phyloP scores from a whole-genome alignment of 2,888 invertebrate genomes.

The Nephrotoma flavescens region DNA sequence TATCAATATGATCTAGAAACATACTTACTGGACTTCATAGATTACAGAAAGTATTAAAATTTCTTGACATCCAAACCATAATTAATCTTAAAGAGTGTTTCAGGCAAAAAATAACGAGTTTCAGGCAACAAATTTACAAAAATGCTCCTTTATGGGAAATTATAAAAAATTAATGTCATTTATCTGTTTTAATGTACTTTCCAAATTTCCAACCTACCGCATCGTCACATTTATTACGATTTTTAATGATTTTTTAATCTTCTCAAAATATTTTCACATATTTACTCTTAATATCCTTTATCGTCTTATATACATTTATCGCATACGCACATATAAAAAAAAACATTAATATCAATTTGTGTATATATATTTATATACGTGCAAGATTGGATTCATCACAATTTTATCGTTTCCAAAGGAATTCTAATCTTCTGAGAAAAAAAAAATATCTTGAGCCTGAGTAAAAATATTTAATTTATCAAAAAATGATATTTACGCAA shows the following conservation, averaged over 20 bases:
- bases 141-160: no score
- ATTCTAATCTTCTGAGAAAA: background rate
- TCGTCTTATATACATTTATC: background rate
- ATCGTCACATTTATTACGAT: no score
- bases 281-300: background rate
- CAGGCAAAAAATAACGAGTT: no score
- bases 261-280: background rate
- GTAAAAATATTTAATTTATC: background rate
- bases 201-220: no score
- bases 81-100: no score
- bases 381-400: background rate
- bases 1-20: no score
- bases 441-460: background rate
- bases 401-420: background rate
- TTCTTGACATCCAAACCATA: no score
- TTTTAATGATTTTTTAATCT: background rate
- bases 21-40: no score
- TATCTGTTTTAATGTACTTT: no score
- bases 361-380: background rate
- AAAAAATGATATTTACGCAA: background rate
- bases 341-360: background rate
- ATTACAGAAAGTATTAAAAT: no score
- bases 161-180: no score
- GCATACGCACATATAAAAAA: background rate
- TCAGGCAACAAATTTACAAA: no score